A percentile compares a stretch with the other conserved stretches of the same genome.
Conservation (phyloP, 1,140 invertebrate species). For the Aleiodes sp. region DNA sequence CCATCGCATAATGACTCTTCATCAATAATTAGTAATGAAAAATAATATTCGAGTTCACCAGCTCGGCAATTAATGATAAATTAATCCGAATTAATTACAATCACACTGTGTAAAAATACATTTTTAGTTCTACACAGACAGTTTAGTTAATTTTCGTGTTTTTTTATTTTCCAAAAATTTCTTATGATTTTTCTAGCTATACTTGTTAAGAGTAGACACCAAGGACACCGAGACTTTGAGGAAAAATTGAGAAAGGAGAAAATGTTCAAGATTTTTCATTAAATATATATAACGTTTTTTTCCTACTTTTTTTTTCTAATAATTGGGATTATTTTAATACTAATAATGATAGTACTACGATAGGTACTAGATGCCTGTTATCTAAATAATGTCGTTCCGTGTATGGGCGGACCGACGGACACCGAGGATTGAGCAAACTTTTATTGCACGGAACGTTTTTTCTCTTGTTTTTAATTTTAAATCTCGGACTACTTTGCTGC, state of each 20-base stretch:
- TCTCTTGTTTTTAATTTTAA: conserved; percentile 15
- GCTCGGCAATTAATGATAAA: not conserved
- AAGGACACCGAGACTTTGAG: conserved; percentile 59
- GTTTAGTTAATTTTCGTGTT: conserved; percentile 28
- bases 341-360: conserved; percentile 20
- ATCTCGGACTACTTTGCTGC: conserved; percentile 32
- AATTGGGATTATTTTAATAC: conserved; percentile 24
- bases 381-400: conserved; percentile 56
- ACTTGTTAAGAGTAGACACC: conserved; percentile 51
- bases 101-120: conserved; percentile 49
- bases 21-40: not conserved
- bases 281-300: conserved; percentile 5
- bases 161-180: conserved; percentile 19
- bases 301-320: conserved; percentile 20
- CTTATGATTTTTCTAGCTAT: not conserved
- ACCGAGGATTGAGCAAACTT: conserved; percentile 63
- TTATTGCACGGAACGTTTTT: conserved; percentile 52
- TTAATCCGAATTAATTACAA: conserved; percentile 43
- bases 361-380: conserved; percentile 23
- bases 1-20: too few relatives aligned
- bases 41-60: not conserved
- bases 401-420: conserved; percentile 62
- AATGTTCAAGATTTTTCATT: conserved; percentile 24
- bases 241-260: conserved; percentile 54
- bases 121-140: conserved; percentile 41